These are phyloP conservation scores for Apodemia duryi DNA, from an alignment of 2,888 invertebrate species.

Conservation along the genomic window DNA sequence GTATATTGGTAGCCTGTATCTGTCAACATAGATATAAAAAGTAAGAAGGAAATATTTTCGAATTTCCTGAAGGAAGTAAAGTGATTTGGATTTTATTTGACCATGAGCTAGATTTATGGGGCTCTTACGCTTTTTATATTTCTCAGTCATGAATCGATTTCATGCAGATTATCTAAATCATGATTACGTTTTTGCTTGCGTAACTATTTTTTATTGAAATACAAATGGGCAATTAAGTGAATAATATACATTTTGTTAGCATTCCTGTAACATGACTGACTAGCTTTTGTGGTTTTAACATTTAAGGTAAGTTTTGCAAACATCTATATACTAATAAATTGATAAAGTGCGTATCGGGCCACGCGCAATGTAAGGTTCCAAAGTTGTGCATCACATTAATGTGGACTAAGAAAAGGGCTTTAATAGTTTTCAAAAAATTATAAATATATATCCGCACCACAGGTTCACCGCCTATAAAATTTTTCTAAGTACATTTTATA, in stretches of 20 bases:
- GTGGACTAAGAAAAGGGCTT: too few species aligned
- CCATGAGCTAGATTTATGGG: slow-evolving; percentile 23
- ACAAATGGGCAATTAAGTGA: background rate
- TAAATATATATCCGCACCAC: too few species aligned
- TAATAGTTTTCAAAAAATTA: too few species aligned
- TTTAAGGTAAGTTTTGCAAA: background rate
- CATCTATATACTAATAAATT: background rate
- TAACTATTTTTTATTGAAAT: slow-evolving; percentile 10
- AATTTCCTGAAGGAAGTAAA: slow-evolving; percentile 58
- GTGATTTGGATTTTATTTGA: slow-evolving; percentile 37
- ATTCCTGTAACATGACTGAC: background rate
- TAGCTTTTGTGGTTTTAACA: background rate
- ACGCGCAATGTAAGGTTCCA: too few species aligned
- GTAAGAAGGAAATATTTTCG: slow-evolving; percentile 64
- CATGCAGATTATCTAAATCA: slow-evolving; percentile 13
- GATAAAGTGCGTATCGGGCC: too few species aligned
- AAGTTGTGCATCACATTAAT: too few species aligned
- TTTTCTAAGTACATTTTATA: too few species aligned
- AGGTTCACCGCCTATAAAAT: too few species aligned
- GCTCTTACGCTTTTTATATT: slow-evolving; percentile 4
- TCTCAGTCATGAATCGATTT: slow-evolving; percentile 10
- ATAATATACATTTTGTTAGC: background rate
- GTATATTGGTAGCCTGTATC: slow-evolving; percentile 56
- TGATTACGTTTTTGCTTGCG: slow-evolving; percentile 14
- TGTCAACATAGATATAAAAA: slow-evolving; percentile 54